phyloP scores from a whole-genome alignment of 2,797 vertebrate genomes.

The Cuniculus paca region DNA sequence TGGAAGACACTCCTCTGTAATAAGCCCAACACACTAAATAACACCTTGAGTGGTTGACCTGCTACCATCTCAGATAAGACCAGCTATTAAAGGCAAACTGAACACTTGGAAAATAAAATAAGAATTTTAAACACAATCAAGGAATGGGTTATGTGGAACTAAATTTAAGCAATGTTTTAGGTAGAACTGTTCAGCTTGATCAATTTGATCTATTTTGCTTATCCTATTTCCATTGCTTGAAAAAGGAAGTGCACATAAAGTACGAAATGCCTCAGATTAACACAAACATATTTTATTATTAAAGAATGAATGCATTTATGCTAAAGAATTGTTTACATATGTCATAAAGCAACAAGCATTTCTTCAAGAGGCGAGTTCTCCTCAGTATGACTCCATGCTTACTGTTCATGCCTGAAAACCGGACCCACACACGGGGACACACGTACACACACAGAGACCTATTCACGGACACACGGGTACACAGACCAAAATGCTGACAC shows the following conservation, averaged over 20 bases:
- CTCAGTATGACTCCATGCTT: slow-evolving; percentile 83
- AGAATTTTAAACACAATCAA: slow-evolving; percentile 36
- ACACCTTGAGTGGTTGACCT: neutral
- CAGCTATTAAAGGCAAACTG: neutral
- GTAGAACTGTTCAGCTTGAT: neutral
- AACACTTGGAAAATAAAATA: slow-evolving; percentile 53
- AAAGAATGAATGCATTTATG: slow-evolving; percentile 89
- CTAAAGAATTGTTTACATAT: slow-evolving; percentile 89
- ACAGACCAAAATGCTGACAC: slow-evolving; percentile 42
- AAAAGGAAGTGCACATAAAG: slow-evolving; percentile 56
- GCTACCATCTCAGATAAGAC: neutral
- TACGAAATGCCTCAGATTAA: slow-evolving; percentile 81
- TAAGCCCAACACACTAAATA: neutral
- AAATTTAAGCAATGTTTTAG: neutral
- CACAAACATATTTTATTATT: slow-evolving; percentile 89
- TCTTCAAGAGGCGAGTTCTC: slow-evolving; percentile 84
- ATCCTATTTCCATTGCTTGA: neutral
- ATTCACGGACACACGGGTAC: slow-evolving; percentile 78
- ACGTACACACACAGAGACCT: slow-evolving; percentile 65
- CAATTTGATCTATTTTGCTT: neutral
- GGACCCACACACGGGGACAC: slow-evolving; percentile 61
- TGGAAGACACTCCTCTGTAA: neutral
- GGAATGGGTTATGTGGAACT: slow-evolving; percentile 9
- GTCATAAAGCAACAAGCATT: slow-evolving; percentile 88
- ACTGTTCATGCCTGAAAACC: slow-evolving; percentile 84